phyloP scores from a whole-genome alignment of 2,888 invertebrate species.

The Steromphala cineraria region DNA sequence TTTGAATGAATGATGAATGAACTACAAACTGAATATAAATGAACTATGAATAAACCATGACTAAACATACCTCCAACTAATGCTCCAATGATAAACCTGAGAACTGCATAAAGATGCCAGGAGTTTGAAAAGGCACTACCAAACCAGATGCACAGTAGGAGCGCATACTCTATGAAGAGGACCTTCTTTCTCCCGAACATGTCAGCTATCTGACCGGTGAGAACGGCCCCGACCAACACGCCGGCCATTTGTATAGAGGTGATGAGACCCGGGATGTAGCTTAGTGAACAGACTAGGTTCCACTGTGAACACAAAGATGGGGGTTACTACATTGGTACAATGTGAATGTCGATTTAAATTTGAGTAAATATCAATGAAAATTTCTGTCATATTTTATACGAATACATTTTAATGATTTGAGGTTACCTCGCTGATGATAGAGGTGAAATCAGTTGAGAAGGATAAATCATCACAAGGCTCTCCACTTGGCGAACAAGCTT shows the following conservation, averaged over 20 bases:
- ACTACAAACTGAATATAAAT: background rate
- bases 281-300: conserved; percentile 63
- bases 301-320: no score
- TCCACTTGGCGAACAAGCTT: conserved; percentile 35
- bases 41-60: background rate
- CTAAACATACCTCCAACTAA: conserved; percentile 62
- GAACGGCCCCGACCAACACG: conserved; percentile 65
- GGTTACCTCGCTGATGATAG: conserved; percentile 69
- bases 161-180: conserved; percentile 60
- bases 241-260: conserved; percentile 72
- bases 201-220: conserved; percentile 71
- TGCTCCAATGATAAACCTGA: conserved; percentile 67
- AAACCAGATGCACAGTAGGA: conserved; percentile 64
- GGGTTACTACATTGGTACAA: no score
- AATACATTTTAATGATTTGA: no score
- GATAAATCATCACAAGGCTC: conserved; percentile 41
- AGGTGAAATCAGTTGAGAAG: conserved; percentile 56
- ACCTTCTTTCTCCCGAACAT: conserved; percentile 66
- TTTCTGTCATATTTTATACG: no score
- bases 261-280: conserved; percentile 58
- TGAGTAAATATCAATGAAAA: no score
- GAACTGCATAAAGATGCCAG: conserved; percentile 69
- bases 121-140: conserved; percentile 63
- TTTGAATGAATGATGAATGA: no score
- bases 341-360: no score